Evolutionary conservation across 2,888 invertebrate genomes (phyloP).

Genomic region (Drosophila pseudotakahashii): DNA sequence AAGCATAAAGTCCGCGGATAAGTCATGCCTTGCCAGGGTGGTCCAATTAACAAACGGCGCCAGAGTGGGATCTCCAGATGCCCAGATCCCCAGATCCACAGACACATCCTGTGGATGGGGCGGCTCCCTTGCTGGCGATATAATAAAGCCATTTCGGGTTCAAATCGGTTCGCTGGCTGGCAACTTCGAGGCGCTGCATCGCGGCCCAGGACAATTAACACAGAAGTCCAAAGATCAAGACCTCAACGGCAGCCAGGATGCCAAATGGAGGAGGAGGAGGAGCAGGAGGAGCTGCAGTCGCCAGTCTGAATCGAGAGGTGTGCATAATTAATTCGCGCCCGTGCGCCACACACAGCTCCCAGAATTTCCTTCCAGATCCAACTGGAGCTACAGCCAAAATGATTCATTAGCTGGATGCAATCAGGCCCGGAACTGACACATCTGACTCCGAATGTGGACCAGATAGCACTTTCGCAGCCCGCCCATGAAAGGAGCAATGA

Average conservation of each 20-base stretch:
- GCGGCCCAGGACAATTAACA: conserved; percentile 82
- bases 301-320: conserved; percentile 67
- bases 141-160: conserved; percentile 79
- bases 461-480: conserved; percentile 51
- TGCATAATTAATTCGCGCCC: conserved; percentile 83
- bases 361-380: not conserved
- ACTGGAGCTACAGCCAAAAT: conserved; percentile 58
- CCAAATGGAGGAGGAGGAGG: not conserved
- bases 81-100: conserved; percentile 18
- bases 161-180: conserved; percentile 68
- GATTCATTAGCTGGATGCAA: conserved; percentile 81
- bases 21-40: conserved; percentile 64
- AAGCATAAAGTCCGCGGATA: conserved; percentile 57
- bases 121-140: conserved; percentile 18
- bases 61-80: conserved; percentile 28
- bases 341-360: conserved; percentile 50
- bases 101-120: conserved; percentile 45
- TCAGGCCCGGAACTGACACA: conserved; percentile 80
- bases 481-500: conserved; percentile 47
- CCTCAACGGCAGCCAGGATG: conserved; percentile 62
- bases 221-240: conserved; percentile 84
- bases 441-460: conserved; percentile 32
- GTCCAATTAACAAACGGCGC: conserved; percentile 73
- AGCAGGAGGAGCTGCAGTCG: conserved; percentile 7
- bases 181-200: conserved; percentile 27